A percentile compares a stretch with the other conserved stretches of the same genome.
These are phyloP conservation scores for Corythornis leucogaster DNA, from an alignment of 2,797 vertebrate genomes.

Conservation along the genomic window DNA sequence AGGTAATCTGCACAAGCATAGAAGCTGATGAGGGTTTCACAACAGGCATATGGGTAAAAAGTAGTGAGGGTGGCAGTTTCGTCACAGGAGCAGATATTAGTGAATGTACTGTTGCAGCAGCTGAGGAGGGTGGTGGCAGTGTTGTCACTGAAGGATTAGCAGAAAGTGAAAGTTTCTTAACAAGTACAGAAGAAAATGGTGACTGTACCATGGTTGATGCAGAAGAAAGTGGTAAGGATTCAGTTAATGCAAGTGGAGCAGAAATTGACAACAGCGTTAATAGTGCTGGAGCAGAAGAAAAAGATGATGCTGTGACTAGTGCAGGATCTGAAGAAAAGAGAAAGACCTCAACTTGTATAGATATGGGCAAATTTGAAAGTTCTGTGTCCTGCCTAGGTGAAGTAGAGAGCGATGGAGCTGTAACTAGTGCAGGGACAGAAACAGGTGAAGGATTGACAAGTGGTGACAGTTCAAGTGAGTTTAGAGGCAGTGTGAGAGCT, in stretches of 20 bases:
- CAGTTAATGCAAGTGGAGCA: not conserved
- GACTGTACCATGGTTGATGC: slow-evolving; percentile 59
- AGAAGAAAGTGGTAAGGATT: slow-evolving; percentile 45
- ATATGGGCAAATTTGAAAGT: slow-evolving; percentile 43
- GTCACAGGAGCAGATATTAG: slow-evolving; percentile 13
- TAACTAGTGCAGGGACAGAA: slow-evolving; percentile 82
- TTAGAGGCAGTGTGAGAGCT: slow-evolving; percentile 21
- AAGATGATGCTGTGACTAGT: slow-evolving; percentile 84
- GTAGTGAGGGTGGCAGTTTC: not conserved
- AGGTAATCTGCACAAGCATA: slow-evolving; percentile 74
- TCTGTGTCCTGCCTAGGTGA: slow-evolving; percentile 68
- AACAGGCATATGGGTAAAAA: not conserved
- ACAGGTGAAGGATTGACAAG: slow-evolving; percentile 59
- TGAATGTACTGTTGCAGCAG: slow-evolving; percentile 74
- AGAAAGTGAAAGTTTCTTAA: slow-evolving; percentile 75
- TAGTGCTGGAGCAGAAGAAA: slow-evolving; percentile 75
- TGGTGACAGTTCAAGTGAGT: slow-evolving; percentile 53
- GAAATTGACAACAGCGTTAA: slow-evolving; percentile 27
- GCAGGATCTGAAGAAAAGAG: slow-evolving; percentile 81
- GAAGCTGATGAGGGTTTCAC: slow-evolving; percentile 80
- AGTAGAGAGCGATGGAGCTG: slow-evolving; percentile 77
- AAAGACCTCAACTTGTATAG: slow-evolving; percentile 31
- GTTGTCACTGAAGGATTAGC: slow-evolving; percentile 77
- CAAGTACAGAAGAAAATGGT: slow-evolving; percentile 74
- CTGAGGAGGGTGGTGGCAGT: slow-evolving; percentile 70